Conservation (phyloP, 2,888 invertebrate species). For the Andricus quercusramuli region DNA sequence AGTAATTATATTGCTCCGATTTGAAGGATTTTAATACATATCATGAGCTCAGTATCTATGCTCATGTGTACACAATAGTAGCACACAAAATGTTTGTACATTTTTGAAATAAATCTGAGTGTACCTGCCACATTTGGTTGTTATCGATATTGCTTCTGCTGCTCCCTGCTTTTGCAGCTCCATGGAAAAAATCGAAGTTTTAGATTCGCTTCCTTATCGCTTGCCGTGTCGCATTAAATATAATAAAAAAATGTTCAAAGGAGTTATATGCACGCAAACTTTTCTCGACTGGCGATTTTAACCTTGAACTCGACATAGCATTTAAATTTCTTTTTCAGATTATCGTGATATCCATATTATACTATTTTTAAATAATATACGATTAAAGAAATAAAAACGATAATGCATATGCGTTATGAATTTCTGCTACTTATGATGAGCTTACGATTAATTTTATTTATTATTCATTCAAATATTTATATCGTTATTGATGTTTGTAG, state of each 20-base stretch:
- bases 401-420: not conserved
- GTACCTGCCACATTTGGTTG: constrained; percentile 53
- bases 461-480: not conserved
- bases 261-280: constrained; percentile 53
- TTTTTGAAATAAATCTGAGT: constrained; percentile 56
- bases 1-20: too few relatives aligned
- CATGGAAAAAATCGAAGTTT: constrained; percentile 42
- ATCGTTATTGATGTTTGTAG: not conserved
- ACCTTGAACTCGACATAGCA: constrained; percentile 50
- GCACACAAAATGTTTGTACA: constrained; percentile 33
- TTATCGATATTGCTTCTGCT: constrained; percentile 45
- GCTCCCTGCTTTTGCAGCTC: constrained; percentile 52
- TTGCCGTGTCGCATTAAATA: constrained; percentile 60
- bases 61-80: constrained; percentile 38
- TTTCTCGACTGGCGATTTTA: constrained; percentile 21
- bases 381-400: too few relatives aligned
- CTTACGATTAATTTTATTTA: not conserved
- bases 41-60: constrained; percentile 37
- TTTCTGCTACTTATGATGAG: not conserved
- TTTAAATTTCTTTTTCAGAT: constrained; percentile 21
- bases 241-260: constrained; percentile 49
- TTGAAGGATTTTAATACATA: not conserved
- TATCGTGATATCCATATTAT: too few relatives aligned
- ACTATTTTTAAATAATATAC: too few relatives aligned
- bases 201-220: constrained; percentile 55